Base-by-base conservation (phyloP, 2,797 vertebrate genomes). In the Nannoperca obscura region DNA sequence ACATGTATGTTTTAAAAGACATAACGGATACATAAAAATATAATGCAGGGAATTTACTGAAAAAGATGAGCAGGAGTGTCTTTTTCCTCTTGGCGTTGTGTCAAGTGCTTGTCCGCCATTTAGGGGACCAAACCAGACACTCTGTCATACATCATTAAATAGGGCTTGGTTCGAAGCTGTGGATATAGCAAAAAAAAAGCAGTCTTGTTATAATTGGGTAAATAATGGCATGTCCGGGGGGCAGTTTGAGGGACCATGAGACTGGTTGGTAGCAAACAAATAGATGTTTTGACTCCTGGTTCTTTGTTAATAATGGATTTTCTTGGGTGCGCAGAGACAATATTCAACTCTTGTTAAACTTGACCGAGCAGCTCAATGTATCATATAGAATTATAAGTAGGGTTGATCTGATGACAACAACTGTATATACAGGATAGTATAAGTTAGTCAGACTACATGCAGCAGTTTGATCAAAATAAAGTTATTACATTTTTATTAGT, bases 201-300 rank as follows among this genome's bases (percentile, higher is more conserved):
- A 79, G 83, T 59, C 66, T 86, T 76, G 70, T 81, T 86, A 86
- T 91, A 89, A 91, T 90, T 90, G 90, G 89, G 85, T 90, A 85
- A 91, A 93, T 93, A 93, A 93, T 93, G 86, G 83, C 84, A 88
- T 91, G 91, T 88, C 91, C 87, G 79, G 80, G 61, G 86, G 91
- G 88, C 84, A 90, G 86, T 88, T 87, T 71, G 87, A 89, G 91
- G 81, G 89, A 90, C 81, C 65, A 44, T 65, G 36, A 85, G 80
- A 80, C 79, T 80, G 73, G 66, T 81, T 87, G 81, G 42, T 64
- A 76, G 77, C 81, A 91, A 91, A 86, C 85, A 91, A 92, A 91
- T 87, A 86, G 70, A 85, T 80, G 84, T 88, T 90, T 89, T 91
- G 66, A 85, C 88, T 89, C 71, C 71, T 79, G 88, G 89, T 85